Evolutionary conservation across 2,888 invertebrate genomes (phyloP).

Genomic region (Leptopilina myrica): DNA sequence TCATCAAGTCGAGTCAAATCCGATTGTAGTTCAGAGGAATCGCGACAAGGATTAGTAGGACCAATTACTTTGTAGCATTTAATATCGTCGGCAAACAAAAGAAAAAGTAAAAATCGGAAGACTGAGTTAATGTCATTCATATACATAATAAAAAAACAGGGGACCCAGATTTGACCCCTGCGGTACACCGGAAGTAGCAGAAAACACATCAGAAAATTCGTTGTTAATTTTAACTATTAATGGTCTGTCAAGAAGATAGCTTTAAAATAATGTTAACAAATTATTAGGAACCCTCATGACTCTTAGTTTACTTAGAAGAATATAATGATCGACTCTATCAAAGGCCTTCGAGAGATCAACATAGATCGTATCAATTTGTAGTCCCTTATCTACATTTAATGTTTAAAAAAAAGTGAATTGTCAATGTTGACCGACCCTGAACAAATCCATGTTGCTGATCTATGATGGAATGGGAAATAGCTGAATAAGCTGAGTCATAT

Average conservation of each 20-base stretch:
- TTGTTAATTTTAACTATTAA: too few species aligned
- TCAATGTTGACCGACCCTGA: constrained; percentile 2
- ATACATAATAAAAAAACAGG: constrained; percentile 24
- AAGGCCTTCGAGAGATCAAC: constrained; percentile 13
- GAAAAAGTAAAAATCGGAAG: background rate
- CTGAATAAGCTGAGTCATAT: background rate
- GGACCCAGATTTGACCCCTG: too few species aligned
- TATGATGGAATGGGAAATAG: too few species aligned
- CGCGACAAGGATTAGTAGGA: background rate
- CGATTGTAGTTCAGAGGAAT: background rate
- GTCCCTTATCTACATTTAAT: background rate
- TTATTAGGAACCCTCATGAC: background rate
- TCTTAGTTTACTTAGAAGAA: background rate
- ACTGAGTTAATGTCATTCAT: constrained; percentile 20
- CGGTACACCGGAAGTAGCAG: too few species aligned
- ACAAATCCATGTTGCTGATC: constrained; percentile 40
- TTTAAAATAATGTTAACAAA: background rate
- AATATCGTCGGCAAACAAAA: constrained; percentile 40
- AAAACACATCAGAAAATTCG: too few species aligned
- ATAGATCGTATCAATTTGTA: constrained; percentile 28
- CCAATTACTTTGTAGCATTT: constrained; percentile 21
- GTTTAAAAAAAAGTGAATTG: constrained; percentile 12
- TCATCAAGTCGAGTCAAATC: background rate
- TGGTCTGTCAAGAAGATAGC: constrained; percentile 8
- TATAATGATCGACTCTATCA: constrained; percentile 29